Evolutionary conservation across 2,888 invertebrate genomes (phyloP), one percentile per base, ranked within the genome.

Genomic region (Ctena decussata): DNA sequence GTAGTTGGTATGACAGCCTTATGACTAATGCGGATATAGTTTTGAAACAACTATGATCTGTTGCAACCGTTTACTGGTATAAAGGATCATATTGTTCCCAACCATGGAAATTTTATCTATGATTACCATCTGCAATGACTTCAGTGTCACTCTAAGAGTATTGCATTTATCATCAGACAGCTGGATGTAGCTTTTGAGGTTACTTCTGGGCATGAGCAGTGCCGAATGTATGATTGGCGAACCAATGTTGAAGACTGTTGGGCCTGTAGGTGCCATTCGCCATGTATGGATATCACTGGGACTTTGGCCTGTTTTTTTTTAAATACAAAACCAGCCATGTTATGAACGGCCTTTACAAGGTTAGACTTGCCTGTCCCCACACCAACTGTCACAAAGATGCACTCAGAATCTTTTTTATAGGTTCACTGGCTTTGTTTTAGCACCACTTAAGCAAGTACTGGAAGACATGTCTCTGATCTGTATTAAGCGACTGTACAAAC

Each of bases 371-470:
- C n/a, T n/a, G n/a, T n/a, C n/a, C n/a, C n/a, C n/a, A n/a, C n/a
- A n/a, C n/a, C n/a, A n/a, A n/a, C n/a, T n/a, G n/a, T n/a, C n/a
- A n/a, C n/a, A n/a, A n/a, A n/a, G n/a, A n/a, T n/a, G n/a, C n/a
- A n/a, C n/a, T n/a, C n/a, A n/a, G n/a, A n/a, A n/a, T n/a, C n/a
- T n/a, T n/a, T n/a, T n/a, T n/a, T n/a, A n/a, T n/a, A n/a, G n/a
- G n/a, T n/a, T n/a, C n/a, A n/a, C n/a, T n/a, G n/a, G n/a, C n/a
- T n/a, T n/a, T n/a, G n/a, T 83, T 86, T 3, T 82, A 80, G 24
- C 82, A 24, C 86, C n/a, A n/a, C 83, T n/a, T 80, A 57, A 15
- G 82, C 75, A 70, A 83, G 82, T 8, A 86, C 30, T 81, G 76
- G 27, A 81, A 65, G n/a, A 72, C 57, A 41, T 79, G 32, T 44